Evolutionary conservation across 64 coral and sea anemone genomes (phyloP), one percentile per base, ranked within the genome.

Genomic region (Pocillopora damicornis): DNA sequence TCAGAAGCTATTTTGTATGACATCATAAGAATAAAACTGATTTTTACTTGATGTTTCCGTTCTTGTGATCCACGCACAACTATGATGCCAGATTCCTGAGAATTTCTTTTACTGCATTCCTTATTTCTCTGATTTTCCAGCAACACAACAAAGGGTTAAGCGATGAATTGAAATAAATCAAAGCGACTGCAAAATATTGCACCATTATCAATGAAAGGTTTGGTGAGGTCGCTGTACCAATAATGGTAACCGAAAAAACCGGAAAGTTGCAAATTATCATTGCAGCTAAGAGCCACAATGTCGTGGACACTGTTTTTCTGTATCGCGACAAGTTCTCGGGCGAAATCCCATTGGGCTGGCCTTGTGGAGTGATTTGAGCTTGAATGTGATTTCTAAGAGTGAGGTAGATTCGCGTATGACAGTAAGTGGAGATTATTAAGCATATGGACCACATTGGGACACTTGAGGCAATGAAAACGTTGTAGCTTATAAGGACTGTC

Each of bases 31-130:
- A 4, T 51, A 4, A 51, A 51, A 51, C 42, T 51, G 42, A 51
- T 51, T 51, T 30, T 51, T 51, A 51, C 42, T 51, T 7, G 42
- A 51, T 51, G 42, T 51, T 51, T 51, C 42, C 42, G 7, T 51
- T 51, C 42, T 7, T 7, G 42, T 51, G 7, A 30, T 30, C 30
- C 7, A 51, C 42, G 7, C 42, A 51, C 7, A 51, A 51, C 42
- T 51, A 51, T 51, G 2, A 7, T 51, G 42, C 36, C 11, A 38
- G 15, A 56, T 51, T 51, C 13, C 76, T 78, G 14, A 18, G 37
- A 15, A 78, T 78, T 51, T 78, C 57, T 37, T 78, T 59, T 17
- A 58, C 61, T 22, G 80, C 80, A 83, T 71, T 20, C n/a, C 67
- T 71, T 23, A 71, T 11, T 71, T 71, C 67, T 11, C 67, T n/a